phyloP scores from a whole-genome alignment of 2,888 invertebrate genomes.

The Periphyllus acericola region DNA sequence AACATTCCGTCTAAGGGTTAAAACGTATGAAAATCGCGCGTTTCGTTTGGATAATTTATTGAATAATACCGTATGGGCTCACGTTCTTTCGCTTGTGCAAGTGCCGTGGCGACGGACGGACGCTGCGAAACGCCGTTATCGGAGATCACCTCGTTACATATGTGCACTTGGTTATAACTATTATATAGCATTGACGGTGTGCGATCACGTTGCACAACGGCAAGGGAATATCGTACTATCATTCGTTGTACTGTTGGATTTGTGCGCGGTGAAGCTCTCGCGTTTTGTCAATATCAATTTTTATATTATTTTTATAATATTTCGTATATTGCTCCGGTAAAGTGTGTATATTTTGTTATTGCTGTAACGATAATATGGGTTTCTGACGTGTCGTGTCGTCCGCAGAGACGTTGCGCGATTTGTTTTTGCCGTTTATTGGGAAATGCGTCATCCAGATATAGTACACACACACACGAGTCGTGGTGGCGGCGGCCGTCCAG shows the following conservation, averaged over 20 bases:
- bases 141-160: neutral
- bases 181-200: neutral
- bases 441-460: neutral
- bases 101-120: neutral
- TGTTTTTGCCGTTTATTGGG: neutral
- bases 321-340: no score
- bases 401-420: neutral
- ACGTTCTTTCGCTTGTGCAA: neutral
- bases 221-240: neutral
- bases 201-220: neutral
- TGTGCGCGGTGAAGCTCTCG: neutral
- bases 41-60: neutral
- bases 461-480: neutral
- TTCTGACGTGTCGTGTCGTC: no score
- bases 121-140: slow-evolving; percentile 1
- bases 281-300: no score
- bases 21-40: neutral
- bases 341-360: no score
- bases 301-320: no score
- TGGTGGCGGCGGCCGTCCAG: neutral
- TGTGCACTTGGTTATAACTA: neutral
- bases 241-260: neutral
- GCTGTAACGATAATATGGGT: no score
- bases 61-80: no score
- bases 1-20: neutral